Conservation (phyloP, 2,113 vertebrate genomes). For the Brachirus orientalis region DNA sequence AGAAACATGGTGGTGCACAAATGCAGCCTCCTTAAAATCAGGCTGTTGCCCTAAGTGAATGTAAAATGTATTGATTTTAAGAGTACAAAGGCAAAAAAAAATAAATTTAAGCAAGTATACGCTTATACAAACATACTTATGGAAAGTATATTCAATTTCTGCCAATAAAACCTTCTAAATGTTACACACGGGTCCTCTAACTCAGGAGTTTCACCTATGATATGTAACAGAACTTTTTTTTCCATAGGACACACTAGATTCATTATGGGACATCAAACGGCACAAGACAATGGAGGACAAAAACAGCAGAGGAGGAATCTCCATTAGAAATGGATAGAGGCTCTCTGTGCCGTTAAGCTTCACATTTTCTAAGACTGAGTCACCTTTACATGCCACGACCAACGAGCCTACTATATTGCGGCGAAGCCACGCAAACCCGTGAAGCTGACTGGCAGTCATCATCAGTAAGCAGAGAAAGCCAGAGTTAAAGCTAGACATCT, state of each 20-base stretch:
- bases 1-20: too few relatives aligned
- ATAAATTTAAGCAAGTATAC: too few relatives aligned
- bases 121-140: too few relatives aligned
- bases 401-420: constrained; percentile 10
- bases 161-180: too few relatives aligned
- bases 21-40: too few relatives aligned
- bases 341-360: constrained; percentile 17
- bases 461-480: constrained; percentile 46
- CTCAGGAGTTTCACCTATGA: not conserved
- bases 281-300: not conserved
- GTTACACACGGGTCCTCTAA: too few relatives aligned
- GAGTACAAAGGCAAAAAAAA: too few relatives aligned
- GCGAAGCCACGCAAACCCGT: constrained; percentile 12
- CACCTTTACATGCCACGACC: constrained; percentile 20
- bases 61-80: too few relatives aligned
- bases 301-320: constrained; percentile 30
- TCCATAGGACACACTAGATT: not conserved
- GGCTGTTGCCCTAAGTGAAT: too few relatives aligned
- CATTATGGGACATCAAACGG: not conserved
- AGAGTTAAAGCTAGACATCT: constrained; percentile 42
- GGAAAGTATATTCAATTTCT: too few relatives aligned
- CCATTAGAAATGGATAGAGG: constrained; percentile 37
- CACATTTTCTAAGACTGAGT: constrained; percentile 25
- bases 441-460: constrained; percentile 48
- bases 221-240: not conserved